Evolutionary conservation across 2,888 invertebrate genomes (phyloP).

Genomic region (Nezara viridula): DNA sequence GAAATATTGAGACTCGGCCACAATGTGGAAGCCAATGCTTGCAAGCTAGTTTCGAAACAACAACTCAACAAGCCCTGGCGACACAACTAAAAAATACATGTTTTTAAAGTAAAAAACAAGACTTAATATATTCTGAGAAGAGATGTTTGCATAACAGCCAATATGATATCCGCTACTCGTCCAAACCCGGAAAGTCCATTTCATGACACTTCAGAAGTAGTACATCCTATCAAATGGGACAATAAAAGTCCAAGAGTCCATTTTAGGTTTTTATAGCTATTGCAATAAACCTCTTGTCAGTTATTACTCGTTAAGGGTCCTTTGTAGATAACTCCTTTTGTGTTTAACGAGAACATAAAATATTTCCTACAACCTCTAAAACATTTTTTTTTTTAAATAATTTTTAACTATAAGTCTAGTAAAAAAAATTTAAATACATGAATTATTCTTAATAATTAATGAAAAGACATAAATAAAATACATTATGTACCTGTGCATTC

Average conservation of each 20-base stretch:
- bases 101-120: too few species aligned
- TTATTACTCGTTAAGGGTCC: neutral
- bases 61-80: too few species aligned
- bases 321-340: neutral
- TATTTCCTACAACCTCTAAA: neutral
- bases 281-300: neutral
- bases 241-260: neutral
- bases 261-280: neutral
- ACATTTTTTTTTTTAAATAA: neutral
- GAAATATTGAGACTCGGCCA: too few species aligned
- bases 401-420: neutral
- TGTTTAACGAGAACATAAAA: neutral
- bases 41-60: too few species aligned
- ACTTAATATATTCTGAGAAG: too few species aligned
- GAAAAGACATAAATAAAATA: too few species aligned
- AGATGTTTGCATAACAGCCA: neutral
- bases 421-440: too few species aligned
- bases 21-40: too few species aligned
- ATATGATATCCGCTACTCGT: neutral
- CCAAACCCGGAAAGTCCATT: neutral
- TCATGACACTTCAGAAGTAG: neutral
- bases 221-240: neutral
- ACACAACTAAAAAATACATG: too few species aligned
- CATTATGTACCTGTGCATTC: too few species aligned
- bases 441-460: neutral